Base-by-base conservation (phyloP, 2,888 invertebrate species). In the Melangyna quadrimaculata region DNA sequence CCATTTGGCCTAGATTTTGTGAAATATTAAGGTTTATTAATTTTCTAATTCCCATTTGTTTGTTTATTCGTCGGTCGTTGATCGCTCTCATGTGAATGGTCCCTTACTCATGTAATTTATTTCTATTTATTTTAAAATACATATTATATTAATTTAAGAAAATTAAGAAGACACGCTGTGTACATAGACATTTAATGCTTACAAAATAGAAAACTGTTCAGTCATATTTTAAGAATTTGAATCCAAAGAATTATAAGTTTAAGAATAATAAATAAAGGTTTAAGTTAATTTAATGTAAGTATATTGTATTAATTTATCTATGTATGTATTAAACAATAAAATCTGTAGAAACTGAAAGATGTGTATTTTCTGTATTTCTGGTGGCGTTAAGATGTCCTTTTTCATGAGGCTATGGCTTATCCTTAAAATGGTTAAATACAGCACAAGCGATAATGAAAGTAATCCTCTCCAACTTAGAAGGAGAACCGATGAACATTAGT, bases 141-240 rank as follows among this genome's bases (percentile, higher is more conserved):
- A 43, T 29, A 43, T 17, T 55, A 57, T 72, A 53, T 55, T 61
- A 10, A 40, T 57, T 53, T 79, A 74, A 74, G 53, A 12, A 32
- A 69, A 40, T 37, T 53, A 73, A 59, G 32, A 14, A 24, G 27
- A 77, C 27, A 51, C n/a, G 51, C n/a, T 67, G 22, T 78, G 79
- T 79, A 59, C 22, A 78, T 74, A 78, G 19, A 74, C 55, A 78
- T 78, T 74, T 57, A 74, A 78, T 70, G 63, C 69, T 19, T 14
- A 69, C 63, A 65, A 29, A 43, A 35, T 29, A 70, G 40, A 40
- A 40, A 57, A 79, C 57, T 43, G 61, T 59, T 74, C 43, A 83
- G 83, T 83, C 83, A 83, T 83, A 83, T 59, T 74, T 74, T 83
- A 83, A 74, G 69, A n/a, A 45, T 37, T 74, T 40, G 43, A 70